These are phyloP conservation scores for Drosophila albomicans DNA, from an alignment of 1,140 invertebrate genomes.

Conservation along the genomic window DNA sequence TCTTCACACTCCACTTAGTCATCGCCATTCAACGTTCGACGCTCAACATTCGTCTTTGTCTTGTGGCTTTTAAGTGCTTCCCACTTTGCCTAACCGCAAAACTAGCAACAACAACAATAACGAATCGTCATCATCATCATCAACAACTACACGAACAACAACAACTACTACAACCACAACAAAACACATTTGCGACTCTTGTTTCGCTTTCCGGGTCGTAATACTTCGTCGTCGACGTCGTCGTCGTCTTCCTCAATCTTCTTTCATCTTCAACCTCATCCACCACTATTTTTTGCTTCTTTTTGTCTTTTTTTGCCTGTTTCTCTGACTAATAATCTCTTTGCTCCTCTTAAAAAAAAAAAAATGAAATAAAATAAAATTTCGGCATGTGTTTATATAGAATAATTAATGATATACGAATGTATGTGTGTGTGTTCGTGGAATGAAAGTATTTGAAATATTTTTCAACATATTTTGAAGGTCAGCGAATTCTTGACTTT, in stretches of 20 bases:
- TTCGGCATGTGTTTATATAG: too few relatives aligned
- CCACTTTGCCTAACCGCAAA: conserved; percentile 57
- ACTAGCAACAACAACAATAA: conserved; percentile 28
- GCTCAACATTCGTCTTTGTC: conserved; percentile 17
- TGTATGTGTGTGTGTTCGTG: not conserved
- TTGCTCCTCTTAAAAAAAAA: not conserved
- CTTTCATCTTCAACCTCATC: conserved; percentile 1
- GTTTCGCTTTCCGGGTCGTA: conserved; percentile 49
- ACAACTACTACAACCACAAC: conserved; percentile 4
- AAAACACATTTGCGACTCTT: conserved; percentile 34
- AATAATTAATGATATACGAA: too few relatives aligned
- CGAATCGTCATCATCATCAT: conserved; percentile 20
- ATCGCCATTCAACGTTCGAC: conserved; percentile 23
- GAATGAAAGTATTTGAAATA: conserved; percentile 15
- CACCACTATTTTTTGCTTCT: conserved; percentile 1
- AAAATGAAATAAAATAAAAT: too few relatives aligned
- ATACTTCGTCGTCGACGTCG: not conserved
- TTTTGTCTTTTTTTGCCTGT: not conserved
- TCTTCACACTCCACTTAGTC: conserved; percentile 37
- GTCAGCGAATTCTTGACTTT: conserved; percentile 24
- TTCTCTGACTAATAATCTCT: conserved; percentile 18
- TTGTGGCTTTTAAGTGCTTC: conserved; percentile 56
- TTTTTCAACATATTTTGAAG: conserved; percentile 26
- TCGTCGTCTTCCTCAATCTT: not conserved
- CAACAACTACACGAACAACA: conserved; percentile 2